phyloP scores from a whole-genome alignment of 64 coral and sea anemone genomes.

The Exaiptasia diaphana region DNA sequence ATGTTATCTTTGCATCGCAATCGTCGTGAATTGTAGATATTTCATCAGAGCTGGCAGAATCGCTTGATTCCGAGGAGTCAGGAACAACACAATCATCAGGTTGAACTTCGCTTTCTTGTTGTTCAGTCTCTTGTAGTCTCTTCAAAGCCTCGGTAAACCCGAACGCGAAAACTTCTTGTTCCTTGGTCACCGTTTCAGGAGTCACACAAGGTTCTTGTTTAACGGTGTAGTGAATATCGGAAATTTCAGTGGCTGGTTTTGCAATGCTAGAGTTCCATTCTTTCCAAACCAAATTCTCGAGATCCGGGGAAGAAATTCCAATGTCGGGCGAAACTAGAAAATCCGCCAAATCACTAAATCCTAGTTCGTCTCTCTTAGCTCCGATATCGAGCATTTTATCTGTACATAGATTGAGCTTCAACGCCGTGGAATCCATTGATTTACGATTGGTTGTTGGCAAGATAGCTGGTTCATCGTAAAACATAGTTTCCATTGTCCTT shows the following conservation, averaged over 20 bases:
- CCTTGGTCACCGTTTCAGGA: constrained; percentile 64
- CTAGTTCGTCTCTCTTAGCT: constrained; percentile 45
- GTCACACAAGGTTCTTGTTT: constrained; percentile 38
- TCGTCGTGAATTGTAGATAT: not conserved
- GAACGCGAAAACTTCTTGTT: constrained; percentile 79
- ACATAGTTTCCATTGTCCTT: not conserved
- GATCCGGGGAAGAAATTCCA: constrained; percentile 74
- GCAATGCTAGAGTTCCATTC: constrained; percentile 1
- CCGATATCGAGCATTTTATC: constrained; percentile 40
- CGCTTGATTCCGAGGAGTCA: constrained; percentile 28
- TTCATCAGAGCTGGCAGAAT: not conserved
- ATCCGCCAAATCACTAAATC: constrained; percentile 57
- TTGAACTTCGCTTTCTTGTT: constrained; percentile 43
- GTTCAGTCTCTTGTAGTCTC: constrained; percentile 50
- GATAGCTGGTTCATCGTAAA: not conserved
- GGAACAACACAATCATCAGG: constrained; percentile 1
- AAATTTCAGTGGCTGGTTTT: not conserved
- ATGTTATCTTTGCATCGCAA: constrained; percentile 46
- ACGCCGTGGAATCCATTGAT: not conserved
- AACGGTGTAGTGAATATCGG: not conserved
- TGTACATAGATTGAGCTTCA: constrained; percentile 42
- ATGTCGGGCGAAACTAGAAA: constrained; percentile 78
- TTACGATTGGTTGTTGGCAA: not conserved
- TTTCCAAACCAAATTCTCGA: constrained; percentile 77
- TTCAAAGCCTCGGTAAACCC: constrained; percentile 86